Evolutionary conservation across 2,888 invertebrate genomes (phyloP).

Genomic region (Sinopyrophorus schimmeli): DNA sequence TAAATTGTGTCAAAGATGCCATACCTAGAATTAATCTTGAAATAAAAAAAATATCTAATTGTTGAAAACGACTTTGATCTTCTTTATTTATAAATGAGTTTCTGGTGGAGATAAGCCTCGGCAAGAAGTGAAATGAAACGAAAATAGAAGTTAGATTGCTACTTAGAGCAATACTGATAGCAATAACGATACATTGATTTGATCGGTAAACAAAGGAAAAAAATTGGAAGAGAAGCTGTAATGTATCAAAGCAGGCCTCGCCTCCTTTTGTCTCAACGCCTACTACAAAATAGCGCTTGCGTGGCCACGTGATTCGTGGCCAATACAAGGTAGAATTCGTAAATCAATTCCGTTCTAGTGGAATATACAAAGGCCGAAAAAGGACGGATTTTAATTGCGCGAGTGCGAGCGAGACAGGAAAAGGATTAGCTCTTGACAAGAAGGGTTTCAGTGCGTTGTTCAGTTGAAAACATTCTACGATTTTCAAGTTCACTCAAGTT

Average conservation of each 20-base stretch:
- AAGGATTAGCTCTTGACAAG: slow-evolving; percentile 25
- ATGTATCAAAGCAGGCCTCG: slow-evolving; percentile 39
- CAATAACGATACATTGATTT: slow-evolving; percentile 17
- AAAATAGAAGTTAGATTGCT: slow-evolving; percentile 7
- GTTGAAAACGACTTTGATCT: too few species aligned
- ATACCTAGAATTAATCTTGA: too few species aligned
- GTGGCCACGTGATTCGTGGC: slow-evolving; percentile 46
- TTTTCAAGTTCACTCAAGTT: slow-evolving; percentile 50
- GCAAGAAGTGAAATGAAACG: too few species aligned
- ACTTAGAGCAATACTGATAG: slow-evolving; percentile 11
- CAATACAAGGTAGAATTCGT: slow-evolving; percentile 44
- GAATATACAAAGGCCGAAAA: slow-evolving; percentile 22
- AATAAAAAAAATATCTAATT: too few species aligned
- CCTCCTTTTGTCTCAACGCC: slow-evolving; percentile 53
- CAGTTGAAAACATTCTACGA: slow-evolving; percentile 46
- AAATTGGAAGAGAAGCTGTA: slow-evolving; percentile 14
- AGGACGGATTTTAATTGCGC: slow-evolving; percentile 15
- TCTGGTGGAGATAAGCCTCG: too few species aligned
- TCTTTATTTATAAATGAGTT: too few species aligned
- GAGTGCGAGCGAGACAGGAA: slow-evolving; percentile 22
- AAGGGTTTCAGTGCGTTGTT: slow-evolving; percentile 27
- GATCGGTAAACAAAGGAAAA: slow-evolving; percentile 18
- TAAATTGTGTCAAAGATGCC: too few species aligned
- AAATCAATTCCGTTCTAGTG: slow-evolving; percentile 47
- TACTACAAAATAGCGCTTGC: slow-evolving; percentile 47